A percentile compares a stretch with the other conserved stretches of the same genome.
These are phyloP conservation scores for Tachina grossa DNA, from an alignment of 2,888 invertebrate genomes.

Conservation along the genomic window DNA sequence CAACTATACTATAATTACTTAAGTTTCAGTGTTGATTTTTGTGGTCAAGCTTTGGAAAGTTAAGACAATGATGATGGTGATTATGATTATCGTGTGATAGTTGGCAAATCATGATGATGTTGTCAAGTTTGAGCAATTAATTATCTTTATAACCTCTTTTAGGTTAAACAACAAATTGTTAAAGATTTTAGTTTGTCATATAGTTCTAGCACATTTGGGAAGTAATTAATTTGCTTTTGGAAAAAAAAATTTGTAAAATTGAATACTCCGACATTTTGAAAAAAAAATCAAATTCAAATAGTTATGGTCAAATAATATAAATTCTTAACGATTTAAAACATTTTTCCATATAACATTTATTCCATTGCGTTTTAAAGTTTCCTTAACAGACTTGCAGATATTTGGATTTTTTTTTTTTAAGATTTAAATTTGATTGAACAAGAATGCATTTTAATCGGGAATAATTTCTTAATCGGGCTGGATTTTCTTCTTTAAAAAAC, in stretches of 20 bases:
- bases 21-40: constrained; percentile 28
- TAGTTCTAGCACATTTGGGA: not conserved
- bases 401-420: no score
- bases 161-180: constrained; percentile 6
- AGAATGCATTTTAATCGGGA: no score
- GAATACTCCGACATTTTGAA: not conserved
- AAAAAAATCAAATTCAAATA: not conserved
- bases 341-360: no score
- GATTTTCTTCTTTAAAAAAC: no score
- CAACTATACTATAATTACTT: not conserved
- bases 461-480: no score
- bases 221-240: not conserved
- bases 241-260: not conserved
- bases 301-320: no score
- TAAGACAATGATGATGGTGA: constrained; percentile 1
- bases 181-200: constrained; percentile 14
- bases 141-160: not conserved
- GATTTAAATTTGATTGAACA: no score
- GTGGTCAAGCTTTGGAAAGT: constrained; percentile 10
- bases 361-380: no score
- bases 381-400: no score
- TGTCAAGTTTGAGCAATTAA: constrained; percentile 21
- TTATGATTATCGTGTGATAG: not conserved
- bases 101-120: constrained; percentile 1
- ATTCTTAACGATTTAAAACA: no score